Base-by-base conservation (phyloP, 1,140 invertebrate genomes). In the Euwallacea similis region DNA sequence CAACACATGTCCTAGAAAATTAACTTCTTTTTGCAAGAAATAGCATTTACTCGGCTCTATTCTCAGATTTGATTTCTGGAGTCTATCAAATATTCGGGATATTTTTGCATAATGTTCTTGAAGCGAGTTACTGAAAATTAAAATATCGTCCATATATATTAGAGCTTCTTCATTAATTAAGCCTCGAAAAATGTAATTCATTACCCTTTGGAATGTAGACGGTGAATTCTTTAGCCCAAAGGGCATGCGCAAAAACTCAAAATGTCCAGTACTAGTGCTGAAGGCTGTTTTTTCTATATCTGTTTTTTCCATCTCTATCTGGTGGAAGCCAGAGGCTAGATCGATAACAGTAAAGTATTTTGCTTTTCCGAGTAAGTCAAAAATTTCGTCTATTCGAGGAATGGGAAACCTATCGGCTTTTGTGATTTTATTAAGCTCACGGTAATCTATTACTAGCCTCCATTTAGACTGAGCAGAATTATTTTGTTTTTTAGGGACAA, bases 161-260 rank as follows among this genome's bases (percentile, higher is more conserved):
- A 50, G 46, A 50, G 13, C 46, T 6, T 50, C 46, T 4, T 50
- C 47, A 11, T 50, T 50, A 50, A 50, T 11, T 50, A 50, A 6
- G 47, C 47, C 10, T 2, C 47, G 21, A 33, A 33, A 33, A 33
- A 33, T 4, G 21, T 33, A 33, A 6, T 50, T 50, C 46, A 50
- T 11, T 11, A 50, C 9, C 13, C 6, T 50, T 50, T 50, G 46
- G 6, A 50, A 50, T 2, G 46, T 50, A 11, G 9, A 13, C 2
- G 46, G 9, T 10, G 46, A 10, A 6, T 50, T 50, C 13, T 50
- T 50, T 13, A 50, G 6, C 9, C 46, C 46, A 50, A 50, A 50
- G 13, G 46, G 46, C 46, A 50, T 50, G 21, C 10, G 11, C 55
- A 58, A 58, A 58, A 13, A 58, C 16, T 58, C 55, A 58, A 58